Evolutionary conservation across 2,113 vertebrate genomes (phyloP), one percentile per base, ranked within the genome.

Genomic region (Craseonycteris thonglongyai): DNA sequence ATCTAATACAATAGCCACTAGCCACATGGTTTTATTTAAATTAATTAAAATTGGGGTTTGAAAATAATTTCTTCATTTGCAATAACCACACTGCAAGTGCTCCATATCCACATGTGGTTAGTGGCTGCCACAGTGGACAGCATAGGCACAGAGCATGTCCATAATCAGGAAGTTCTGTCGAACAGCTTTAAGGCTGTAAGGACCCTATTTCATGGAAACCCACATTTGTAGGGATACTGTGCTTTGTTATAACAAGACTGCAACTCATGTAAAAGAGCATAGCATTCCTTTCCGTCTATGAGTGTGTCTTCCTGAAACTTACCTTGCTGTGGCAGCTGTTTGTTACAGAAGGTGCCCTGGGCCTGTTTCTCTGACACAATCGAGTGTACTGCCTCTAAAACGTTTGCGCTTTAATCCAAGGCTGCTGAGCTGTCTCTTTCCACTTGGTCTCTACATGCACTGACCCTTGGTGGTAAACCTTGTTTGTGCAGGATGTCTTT

Each of bases 401-500:
- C 96, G 68, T 89, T 94, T 97, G 66, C 45, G 45, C 93, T 95
- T 94, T 93, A 96, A 86, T 92, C 89, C 66, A 71, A 90, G 92
- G 90, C 89, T 96, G 81, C 49, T 87, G 85, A 94, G 80, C 92
- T 94, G 95, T 95, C 93, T 96, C 84, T 95, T 96, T 95, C 94
- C 87, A 91, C 97, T 95, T 95, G 96, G 40, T 63, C 72, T 90
- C 66, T 94, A 82, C 65, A 35, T 59, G 81, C 42, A 68, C 63
- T 61, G 72, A 45, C 93, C 69, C 91, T 69, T 2, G 3, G 2
- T 19, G 76, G 6, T 33, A 76, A 96, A n/a, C 68, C 96, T 90
- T 96, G 51, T 92, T 94, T 85, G 95, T 91, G 40, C 80, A 86
- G 81, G 16, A 40, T 68, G 42, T 93, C 91, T 93, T 95, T 96